These are phyloP conservation scores for Cephus pygmeus DNA, from an alignment of 2,888 invertebrate genomes.

Conservation along the genomic window DNA sequence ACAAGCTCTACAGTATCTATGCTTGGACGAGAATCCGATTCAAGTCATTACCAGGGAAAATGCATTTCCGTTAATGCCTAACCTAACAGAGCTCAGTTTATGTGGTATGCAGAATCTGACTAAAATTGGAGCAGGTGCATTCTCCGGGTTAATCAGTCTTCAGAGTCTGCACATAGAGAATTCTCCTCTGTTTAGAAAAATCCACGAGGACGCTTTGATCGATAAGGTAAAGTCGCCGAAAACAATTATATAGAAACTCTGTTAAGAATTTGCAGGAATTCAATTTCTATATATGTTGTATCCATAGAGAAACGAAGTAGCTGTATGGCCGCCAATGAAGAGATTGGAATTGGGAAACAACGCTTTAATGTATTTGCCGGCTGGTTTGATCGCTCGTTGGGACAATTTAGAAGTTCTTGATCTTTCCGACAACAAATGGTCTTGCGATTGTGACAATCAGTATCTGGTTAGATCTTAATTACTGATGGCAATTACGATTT, in stretches of 20 bases:
- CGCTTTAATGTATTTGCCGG: constrained; percentile 75
- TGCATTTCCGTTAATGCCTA: constrained; percentile 74
- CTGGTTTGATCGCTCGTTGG: constrained; percentile 76
- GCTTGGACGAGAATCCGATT: constrained; percentile 79
- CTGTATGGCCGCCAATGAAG: constrained; percentile 75
- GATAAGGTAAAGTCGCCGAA: constrained; percentile 51
- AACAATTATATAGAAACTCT: not conserved
- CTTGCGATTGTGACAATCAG: constrained; percentile 83
- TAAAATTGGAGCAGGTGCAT: constrained; percentile 69
- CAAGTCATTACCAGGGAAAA: constrained; percentile 67
- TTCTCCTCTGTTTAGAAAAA: constrained; percentile 71
- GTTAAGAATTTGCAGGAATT: not conserved
- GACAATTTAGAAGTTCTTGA: constrained; percentile 75
- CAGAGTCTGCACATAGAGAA: constrained; percentile 73
- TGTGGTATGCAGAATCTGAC: constrained; percentile 74
- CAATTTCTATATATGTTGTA: not conserved
- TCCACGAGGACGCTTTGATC: constrained; percentile 74
- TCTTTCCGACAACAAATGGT: constrained; percentile 79
- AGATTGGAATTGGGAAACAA: constrained; percentile 81
- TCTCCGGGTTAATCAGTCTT: constrained; percentile 71
- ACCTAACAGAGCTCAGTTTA: constrained; percentile 75
- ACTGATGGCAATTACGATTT: not conserved
- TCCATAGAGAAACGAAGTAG: constrained; percentile 53
- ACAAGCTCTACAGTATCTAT: constrained; percentile 71
- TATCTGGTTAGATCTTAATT: constrained; percentile 71